Conservation (phyloP, 2,888 invertebrate species). For the Harmothoe impar region DNA sequence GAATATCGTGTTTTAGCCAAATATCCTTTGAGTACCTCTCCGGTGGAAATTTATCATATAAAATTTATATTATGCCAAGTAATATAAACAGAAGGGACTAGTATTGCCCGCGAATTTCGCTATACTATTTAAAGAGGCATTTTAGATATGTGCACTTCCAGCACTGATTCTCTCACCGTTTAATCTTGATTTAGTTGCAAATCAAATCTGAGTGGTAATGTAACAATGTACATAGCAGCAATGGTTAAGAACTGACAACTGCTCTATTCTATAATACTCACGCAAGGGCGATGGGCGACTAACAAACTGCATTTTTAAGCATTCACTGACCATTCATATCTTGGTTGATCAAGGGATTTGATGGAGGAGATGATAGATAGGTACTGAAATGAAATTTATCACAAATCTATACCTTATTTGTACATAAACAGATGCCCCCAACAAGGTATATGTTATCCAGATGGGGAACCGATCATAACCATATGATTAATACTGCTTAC, state of each 20-base stretch:
- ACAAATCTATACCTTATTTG: conserved; percentile 1
- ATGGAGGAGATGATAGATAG: conserved; percentile 20
- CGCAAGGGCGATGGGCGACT: conserved; percentile 35
- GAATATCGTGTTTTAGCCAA: no score
- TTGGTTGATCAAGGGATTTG: conserved; percentile 19
- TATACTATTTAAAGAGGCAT: no score
- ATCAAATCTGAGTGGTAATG: background rate
- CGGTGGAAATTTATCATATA: no score
- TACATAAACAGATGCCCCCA: background rate
- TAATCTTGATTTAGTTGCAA: background rate
- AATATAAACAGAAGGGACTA: no score
- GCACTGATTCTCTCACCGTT: background rate
- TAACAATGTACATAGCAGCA: background rate
- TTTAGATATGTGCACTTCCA: background rate
- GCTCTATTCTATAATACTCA: conserved; percentile 40
- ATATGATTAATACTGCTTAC: background rate
- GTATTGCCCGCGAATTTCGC: background rate
- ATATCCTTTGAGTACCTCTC: no score
- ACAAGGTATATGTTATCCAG: background rate
- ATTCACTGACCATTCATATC: conserved; percentile 24
- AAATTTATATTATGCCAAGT: no score
- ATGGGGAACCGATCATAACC: background rate
- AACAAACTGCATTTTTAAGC: background rate
- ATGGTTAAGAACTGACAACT: background rate
- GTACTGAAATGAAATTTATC: background rate